Evolutionary conservation across 2,888 invertebrate genomes (phyloP).

Genomic region (Exocentrus adspersus): DNA sequence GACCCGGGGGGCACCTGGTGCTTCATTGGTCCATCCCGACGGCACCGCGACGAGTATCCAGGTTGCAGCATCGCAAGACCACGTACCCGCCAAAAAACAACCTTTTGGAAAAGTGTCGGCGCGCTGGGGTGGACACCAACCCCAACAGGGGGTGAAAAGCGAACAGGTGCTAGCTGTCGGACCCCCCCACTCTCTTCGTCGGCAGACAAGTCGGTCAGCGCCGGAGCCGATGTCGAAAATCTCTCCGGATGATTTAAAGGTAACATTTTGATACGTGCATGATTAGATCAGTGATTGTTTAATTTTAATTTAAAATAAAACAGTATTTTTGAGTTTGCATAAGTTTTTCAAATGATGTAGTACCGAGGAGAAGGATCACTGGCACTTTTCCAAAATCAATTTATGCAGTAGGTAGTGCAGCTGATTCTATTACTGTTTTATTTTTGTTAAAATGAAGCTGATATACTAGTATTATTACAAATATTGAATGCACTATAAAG

Average conservation of each 20-base stretch:
- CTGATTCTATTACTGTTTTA: too few species aligned
- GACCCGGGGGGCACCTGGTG: constrained; percentile 65
- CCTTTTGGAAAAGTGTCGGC: constrained; percentile 30
- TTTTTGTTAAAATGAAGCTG: too few species aligned
- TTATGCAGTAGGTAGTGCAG: too few species aligned
- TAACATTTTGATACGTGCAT: constrained; percentile 53
- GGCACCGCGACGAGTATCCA: constrained; percentile 33
- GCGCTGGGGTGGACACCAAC: constrained; percentile 38
- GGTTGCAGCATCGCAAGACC: constrained; percentile 10
- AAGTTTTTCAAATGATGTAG: too few species aligned
- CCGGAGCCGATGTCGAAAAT: constrained; percentile 58
- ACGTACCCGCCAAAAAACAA: constrained; percentile 40
- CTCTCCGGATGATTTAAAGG: constrained; percentile 56
- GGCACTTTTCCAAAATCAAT: too few species aligned
- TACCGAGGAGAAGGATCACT: too few species aligned
- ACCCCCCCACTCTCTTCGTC: constrained; percentile 51
- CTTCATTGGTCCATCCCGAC: constrained; percentile 64
- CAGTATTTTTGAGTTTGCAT: too few species aligned
- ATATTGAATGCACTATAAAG: too few species aligned
- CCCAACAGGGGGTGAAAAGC: constrained; percentile 56
- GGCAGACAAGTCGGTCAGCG: constrained; percentile 48
- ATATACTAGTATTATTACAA: too few species aligned
- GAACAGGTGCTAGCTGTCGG: constrained; percentile 59
- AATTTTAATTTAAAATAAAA: constrained; percentile 29
- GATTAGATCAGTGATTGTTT: constrained; percentile 46